Percentiles rank a stretch among this genome's conserved stretches.
These are phyloP conservation scores for Drosophila vallismaia DNA, from an alignment of 2,888 invertebrate species.

Conservation along the genomic window DNA sequence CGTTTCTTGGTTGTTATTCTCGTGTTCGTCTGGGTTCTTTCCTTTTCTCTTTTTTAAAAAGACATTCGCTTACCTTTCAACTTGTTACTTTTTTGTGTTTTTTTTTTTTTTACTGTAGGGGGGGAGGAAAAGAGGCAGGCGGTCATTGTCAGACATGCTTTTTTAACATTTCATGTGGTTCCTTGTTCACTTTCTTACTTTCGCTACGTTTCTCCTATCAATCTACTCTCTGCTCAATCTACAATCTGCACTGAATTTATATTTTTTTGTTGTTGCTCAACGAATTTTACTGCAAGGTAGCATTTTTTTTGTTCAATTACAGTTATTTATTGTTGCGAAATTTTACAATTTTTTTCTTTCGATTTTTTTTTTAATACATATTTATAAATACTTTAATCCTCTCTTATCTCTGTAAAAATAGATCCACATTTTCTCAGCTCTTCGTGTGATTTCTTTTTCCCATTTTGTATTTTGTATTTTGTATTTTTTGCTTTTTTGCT, in stretches of 20 bases:
- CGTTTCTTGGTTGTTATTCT: constrained; percentile 46
- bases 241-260: constrained; percentile 47
- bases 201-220: constrained; percentile 38
- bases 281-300: constrained; percentile 45
- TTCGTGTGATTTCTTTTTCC: constrained; percentile 56
- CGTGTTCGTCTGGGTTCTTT: constrained; percentile 15
- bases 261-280: constrained; percentile 54
- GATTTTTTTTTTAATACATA: constrained; percentile 50
- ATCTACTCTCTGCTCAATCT: constrained; percentile 44
- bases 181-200: constrained; percentile 55
- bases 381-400: constrained; percentile 68
- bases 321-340: constrained; percentile 50
- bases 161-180: constrained; percentile 69
- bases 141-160: constrained; percentile 57
- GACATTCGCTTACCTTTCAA: constrained; percentile 12
- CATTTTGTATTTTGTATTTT: constrained; percentile 16
- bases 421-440: constrained; percentile 67
- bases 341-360: constrained; percentile 61
- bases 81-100: constrained; percentile 28
- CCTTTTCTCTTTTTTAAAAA: background rate
- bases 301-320: constrained; percentile 41
- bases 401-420: constrained; percentile 79
- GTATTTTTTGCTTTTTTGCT: background rate
- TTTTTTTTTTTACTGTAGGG: constrained; percentile 19
- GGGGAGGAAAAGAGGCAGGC: constrained; percentile 49